Evolutionary conservation across 2,797 vertebrate genomes (phyloP).

Genomic region (Florisuga fusca): DNA sequence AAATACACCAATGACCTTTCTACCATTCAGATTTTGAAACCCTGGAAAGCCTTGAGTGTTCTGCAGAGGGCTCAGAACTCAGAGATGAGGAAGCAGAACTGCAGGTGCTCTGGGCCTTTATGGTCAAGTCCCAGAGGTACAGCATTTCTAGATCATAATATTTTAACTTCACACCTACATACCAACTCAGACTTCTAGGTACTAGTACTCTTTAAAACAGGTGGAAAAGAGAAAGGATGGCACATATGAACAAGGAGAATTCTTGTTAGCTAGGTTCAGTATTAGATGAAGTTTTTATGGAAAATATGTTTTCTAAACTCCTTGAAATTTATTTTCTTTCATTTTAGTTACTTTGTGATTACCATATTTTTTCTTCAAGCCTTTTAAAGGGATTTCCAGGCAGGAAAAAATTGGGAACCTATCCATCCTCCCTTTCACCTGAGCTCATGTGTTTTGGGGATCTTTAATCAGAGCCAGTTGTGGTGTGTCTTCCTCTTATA

Average conservation of each 20-base stretch:
- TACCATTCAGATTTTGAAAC: not conserved
- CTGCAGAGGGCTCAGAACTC: not conserved
- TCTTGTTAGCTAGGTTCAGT: not conserved
- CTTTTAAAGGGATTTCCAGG: not conserved
- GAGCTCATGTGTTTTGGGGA: not conserved
- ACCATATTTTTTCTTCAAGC: too few relatives aligned
- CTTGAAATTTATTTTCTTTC: not conserved
- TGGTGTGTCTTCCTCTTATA: not conserved
- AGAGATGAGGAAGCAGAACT: not conserved
- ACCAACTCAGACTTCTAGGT: not conserved
- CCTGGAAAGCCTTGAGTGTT: not conserved
- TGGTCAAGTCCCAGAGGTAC: not conserved
- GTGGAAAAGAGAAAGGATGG: not conserved
- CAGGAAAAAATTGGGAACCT: not conserved
- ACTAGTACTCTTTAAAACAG: not conserved
- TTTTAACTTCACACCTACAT: not conserved
- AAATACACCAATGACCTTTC: not conserved
- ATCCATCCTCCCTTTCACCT: fast-evolving
- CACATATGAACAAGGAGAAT: not conserved
- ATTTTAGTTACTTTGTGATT: not conserved
- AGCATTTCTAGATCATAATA: not conserved
- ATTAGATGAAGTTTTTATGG: not conserved
- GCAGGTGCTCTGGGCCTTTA: not conserved
- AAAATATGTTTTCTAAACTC: not conserved
- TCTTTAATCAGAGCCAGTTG: not conserved